phyloP scores from a whole-genome alignment of 2,113 vertebrate genomes.

The Serilophus lunatus region DNA sequence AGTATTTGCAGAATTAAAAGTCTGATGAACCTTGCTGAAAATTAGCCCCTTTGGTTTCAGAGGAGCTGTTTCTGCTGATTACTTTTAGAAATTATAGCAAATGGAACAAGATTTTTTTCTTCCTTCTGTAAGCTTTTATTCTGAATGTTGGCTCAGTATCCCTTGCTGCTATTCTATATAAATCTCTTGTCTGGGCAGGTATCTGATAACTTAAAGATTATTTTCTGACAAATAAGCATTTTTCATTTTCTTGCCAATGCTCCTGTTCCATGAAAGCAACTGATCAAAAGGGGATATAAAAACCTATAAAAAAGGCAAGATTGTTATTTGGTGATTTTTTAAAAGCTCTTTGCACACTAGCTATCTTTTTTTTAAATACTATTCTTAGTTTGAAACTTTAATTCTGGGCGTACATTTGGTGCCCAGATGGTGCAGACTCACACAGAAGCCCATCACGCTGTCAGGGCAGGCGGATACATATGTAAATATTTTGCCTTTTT shows the following conservation, averaged over 20 bases:
- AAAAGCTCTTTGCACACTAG: background rate
- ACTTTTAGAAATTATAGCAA: background rate
- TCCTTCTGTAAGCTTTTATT: background rate
- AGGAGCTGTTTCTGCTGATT: background rate
- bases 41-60: background rate
- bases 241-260: background rate
- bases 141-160: background rate
- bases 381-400: slow-evolving; percentile 62
- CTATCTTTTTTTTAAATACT: slow-evolving; percentile 12
- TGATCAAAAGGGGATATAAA: background rate
- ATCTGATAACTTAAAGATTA: slow-evolving; percentile 13
- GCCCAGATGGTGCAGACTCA: slow-evolving; percentile 76
- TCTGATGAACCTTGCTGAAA: background rate
- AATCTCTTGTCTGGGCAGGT: background rate
- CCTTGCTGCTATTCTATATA: background rate
- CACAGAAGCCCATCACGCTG: slow-evolving; percentile 72
- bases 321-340: background rate
- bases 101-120: background rate
- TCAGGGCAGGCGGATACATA: slow-evolving; percentile 75
- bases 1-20: background rate
- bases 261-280: background rate
- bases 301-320: background rate
- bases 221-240: slow-evolving; percentile 29
- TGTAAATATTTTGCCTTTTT: slow-evolving; percentile 78
- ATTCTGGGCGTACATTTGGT: slow-evolving; percentile 68